Percentiles rank a stretch among this genome's conserved stretches.
These are phyloP conservation scores for Caenorhabditis virilis DNA, from an alignment of 2,888 invertebrate genomes.

Conservation along the genomic window DNA sequence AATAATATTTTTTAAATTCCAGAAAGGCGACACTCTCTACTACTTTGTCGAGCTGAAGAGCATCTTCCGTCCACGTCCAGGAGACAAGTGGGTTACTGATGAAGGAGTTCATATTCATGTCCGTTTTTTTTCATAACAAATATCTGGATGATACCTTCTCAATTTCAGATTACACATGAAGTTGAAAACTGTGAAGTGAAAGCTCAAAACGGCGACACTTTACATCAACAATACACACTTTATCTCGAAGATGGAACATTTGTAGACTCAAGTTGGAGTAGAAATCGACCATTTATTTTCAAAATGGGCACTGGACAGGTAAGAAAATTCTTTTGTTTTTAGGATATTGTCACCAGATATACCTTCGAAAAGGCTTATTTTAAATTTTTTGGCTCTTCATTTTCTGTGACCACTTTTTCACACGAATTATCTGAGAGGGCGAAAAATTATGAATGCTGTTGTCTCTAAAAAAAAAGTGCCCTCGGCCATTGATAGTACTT, in stretches of 20 bases:
- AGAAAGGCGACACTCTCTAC: conserved; percentile 61
- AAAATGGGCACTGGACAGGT: conserved; percentile 58
- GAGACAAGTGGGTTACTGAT: conserved; percentile 65
- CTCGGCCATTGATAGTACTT: too few relatives aligned
- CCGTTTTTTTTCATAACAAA: conserved; percentile 1
- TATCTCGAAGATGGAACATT: conserved; percentile 65
- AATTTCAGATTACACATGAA: conserved; percentile 55
- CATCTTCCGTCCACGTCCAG: conserved; percentile 66
- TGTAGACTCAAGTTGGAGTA: conserved; percentile 61
- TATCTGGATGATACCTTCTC: neutral
- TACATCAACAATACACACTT: conserved; percentile 67
- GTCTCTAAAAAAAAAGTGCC: too few relatives aligned
- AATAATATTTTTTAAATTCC: conserved; percentile 2
- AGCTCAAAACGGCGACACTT: conserved; percentile 58
- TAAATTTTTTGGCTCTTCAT: too few relatives aligned
- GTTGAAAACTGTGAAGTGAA: conserved; percentile 58
- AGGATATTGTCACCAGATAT: too few relatives aligned
- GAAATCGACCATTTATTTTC: conserved; percentile 65
- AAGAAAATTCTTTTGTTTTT: too few relatives aligned
- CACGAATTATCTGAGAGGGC: too few relatives aligned
- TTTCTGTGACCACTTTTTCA: too few relatives aligned
- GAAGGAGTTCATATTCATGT: conserved; percentile 63
- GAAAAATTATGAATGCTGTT: too few relatives aligned
- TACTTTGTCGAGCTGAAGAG: conserved; percentile 68
- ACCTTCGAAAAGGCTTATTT: too few relatives aligned